phyloP scores from a whole-genome alignment of 2,113 vertebrate genomes.

The Callospermophilus lateralis region DNA sequence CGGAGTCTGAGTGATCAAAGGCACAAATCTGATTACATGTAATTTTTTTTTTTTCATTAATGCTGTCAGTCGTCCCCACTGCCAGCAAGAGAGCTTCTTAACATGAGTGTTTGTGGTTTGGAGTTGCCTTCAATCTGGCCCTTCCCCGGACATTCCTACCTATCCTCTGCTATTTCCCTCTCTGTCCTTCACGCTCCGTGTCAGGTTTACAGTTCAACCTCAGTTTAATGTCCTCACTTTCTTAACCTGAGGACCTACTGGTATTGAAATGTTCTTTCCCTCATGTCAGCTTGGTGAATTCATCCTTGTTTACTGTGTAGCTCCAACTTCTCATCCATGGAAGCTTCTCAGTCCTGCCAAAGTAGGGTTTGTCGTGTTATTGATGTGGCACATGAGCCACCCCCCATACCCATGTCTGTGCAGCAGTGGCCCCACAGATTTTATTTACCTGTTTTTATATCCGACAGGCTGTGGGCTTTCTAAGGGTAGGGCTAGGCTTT shows the following conservation, averaged over 20 bases:
- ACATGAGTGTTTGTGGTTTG: not conserved
- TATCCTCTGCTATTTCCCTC: not conserved
- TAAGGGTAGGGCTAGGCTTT: not conserved
- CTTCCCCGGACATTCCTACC: not conserved
- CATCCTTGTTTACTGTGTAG: not conserved
- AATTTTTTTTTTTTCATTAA: not conserved
- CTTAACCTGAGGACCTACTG: not conserved
- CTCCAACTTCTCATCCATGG: not conserved
- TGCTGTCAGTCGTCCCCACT: not conserved
- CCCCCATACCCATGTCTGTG: not conserved
- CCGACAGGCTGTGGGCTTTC: not conserved
- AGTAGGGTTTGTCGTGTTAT: not conserved
- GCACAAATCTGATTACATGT: not conserved
- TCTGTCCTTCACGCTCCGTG: not conserved
- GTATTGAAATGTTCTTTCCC: not conserved
- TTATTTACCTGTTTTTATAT: not conserved
- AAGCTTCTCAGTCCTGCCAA: not conserved
- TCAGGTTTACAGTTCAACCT: not conserved
- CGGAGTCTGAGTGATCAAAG: fast-evolving
- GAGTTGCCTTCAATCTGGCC: not conserved
- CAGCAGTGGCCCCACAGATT: not conserved
- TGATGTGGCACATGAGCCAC: too few species aligned
- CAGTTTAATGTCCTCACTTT: not conserved
- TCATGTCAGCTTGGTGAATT: not conserved
- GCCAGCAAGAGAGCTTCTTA: not conserved